Conservation (phyloP, 1,140 invertebrate species). For the Campoletis sonorensis region DNA sequence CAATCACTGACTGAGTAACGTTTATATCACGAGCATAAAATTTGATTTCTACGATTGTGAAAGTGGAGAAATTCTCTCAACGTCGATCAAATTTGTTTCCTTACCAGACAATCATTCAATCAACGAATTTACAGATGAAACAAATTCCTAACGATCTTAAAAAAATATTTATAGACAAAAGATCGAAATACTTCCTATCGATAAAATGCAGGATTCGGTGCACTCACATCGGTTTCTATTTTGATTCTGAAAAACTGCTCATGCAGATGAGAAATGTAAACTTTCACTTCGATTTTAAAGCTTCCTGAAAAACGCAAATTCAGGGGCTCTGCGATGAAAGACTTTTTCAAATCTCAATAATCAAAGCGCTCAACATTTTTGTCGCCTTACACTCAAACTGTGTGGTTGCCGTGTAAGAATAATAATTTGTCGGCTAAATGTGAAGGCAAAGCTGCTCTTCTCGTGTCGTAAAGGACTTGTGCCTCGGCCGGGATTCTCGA, state of each 20-base stretch:
- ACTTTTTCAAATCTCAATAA: neutral
- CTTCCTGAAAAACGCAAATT: too few species aligned
- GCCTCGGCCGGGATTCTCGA: slow-evolving; percentile 70
- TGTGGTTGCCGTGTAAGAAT: slow-evolving; percentile 74
- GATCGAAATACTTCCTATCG: neutral
- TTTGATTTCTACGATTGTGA: too few species aligned
- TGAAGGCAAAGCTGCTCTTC: slow-evolving; percentile 70
- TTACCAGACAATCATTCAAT: neutral
- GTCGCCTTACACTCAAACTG: slow-evolving; percentile 51
- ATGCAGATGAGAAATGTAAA: too few species aligned
- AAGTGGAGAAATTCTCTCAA: too few species aligned
- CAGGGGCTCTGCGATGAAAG: neutral
- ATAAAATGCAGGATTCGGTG: too few species aligned
- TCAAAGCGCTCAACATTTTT: neutral
- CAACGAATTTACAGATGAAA: slow-evolving; percentile 28
- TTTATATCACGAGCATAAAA: too few species aligned
- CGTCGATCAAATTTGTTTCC: too few species aligned
- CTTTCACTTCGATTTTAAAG: too few species aligned
- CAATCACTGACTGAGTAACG: too few species aligned
- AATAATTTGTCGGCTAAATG: slow-evolving; percentile 73
- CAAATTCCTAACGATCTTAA: too few species aligned
- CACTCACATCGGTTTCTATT: too few species aligned
- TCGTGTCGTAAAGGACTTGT: slow-evolving; percentile 72
- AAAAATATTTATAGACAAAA: neutral
- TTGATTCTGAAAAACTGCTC: too few species aligned